Base-by-base conservation (phyloP, 92 coral and sea anemone species). In the Diadumene lineata region DNA sequence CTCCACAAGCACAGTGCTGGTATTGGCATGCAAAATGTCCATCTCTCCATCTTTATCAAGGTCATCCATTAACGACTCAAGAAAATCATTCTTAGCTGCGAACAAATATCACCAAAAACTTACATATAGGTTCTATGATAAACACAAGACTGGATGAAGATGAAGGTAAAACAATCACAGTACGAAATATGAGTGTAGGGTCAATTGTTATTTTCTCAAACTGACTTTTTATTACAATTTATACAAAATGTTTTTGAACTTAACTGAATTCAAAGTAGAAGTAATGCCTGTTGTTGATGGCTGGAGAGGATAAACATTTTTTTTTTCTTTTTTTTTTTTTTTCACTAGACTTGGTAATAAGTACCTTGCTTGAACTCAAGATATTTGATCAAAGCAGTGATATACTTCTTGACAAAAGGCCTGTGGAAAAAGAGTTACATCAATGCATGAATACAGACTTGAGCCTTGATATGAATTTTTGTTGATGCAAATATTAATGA, bases 321-420 rank as follows among this genome's bases (percentile, higher is more conserved):
- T 38, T 38, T 4, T 38, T 38, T 4, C 13, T 38, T 2, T 53
- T 72, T 70, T 78, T 78, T 79, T 70, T 63, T 31, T 17, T 73
- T 11, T 78, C 72, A 50, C n/a, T n/a, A n/a, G n/a, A n/a, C n/a
- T n/a, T n/a, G n/a, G n/a, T n/a, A n/a, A n/a, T n/a, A n/a, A n/a
- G n/a, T n/a, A n/a, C n/a, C n/a, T n/a, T n/a, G n/a, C n/a, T n/a
- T n/a, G n/a, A 79, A 76, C 17, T 31, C 30, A 26, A 71, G 64
- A 53, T 61, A 50, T 60, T 79, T 79, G 28, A 70, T 70, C 19
- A 79, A 48, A 33, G 31, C 65, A 61, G 51, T 31, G 16, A 79
- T 30, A 23, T 70, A 43, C 34, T 79, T 60, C 65, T 79, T 56
- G 26, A 56, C 77, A 72, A 72, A 56, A 8, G 77, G 23, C 6